Base-by-base conservation (phyloP, 2,888 invertebrate species). In the Drosophila imparisetae region DNA sequence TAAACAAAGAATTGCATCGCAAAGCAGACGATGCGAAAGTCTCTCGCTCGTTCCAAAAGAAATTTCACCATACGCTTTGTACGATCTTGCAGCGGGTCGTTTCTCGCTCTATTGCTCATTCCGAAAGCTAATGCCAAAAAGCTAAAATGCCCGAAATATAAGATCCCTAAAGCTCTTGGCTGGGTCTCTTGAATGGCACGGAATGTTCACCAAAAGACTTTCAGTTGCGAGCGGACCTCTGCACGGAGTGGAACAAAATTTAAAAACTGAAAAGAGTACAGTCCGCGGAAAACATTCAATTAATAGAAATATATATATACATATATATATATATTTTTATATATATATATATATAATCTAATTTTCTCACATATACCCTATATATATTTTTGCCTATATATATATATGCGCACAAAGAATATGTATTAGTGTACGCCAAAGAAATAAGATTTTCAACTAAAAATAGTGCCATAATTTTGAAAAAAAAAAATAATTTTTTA, bases 161-260 rank as follows among this genome's bases (percentile, higher is more conserved):
- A 77, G 87, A 86, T 86, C 87, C 83, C 86, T 80, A 86, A 89
- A 86, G 86, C 84, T 86, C 66, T 42, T 65, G 54, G 52, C 80
- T 72, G 78, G 86, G 83, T 73, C 86, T 78, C 76, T 86, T 74
- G 66, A 61, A 69, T 68, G 61, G 60, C 61, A 78, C 40, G 40
- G 59, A 77, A 75, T 78, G 78, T 87, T 78, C 81, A 80, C 82
- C 82, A 78, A 89, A 92, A 90, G 86, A 85, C 81, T 85, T 91
- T 92, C 91, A 93, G 93, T 93, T 93, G 93, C 93, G 93, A 93
- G 93, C 93, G 93, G 93, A 93, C 93, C 93, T 92, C 92, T 93
- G 92, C 92, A 92, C 92, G 91, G 92, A 92, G 93, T 93, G 93
- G 93, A 93, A 93, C 92, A 91, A 92, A 80, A 90, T 83, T 89